Conservation (phyloP, 2,888 invertebrate species). For the Tethea ocularis region DNA sequence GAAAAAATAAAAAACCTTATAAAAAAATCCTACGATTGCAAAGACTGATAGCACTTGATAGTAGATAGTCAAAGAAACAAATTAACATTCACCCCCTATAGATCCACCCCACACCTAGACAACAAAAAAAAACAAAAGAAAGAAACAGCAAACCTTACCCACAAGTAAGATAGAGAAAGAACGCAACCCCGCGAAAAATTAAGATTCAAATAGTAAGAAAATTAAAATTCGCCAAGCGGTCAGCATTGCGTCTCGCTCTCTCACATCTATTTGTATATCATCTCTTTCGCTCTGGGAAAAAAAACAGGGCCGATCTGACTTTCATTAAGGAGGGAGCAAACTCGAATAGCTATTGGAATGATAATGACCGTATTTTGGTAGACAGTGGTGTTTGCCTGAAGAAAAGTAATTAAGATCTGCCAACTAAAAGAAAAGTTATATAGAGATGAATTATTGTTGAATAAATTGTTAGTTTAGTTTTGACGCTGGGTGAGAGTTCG, state of each 20-base stretch:
- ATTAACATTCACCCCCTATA: conserved; percentile 51
- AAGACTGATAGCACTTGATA: conserved; percentile 11
- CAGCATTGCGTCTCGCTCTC: conserved; percentile 57
- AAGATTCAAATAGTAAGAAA: conserved; percentile 84
- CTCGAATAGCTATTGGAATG: conserved; percentile 59
- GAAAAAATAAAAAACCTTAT: conserved; percentile 38
- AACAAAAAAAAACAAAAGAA: conserved; percentile 61
- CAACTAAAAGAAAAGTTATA: conserved; percentile 22
- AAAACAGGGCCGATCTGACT: conserved; percentile 60
- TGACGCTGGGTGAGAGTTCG: background rate
- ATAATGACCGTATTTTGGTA: conserved; percentile 57
- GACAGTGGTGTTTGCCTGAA: conserved; percentile 25
- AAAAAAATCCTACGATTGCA: conserved; percentile 7
- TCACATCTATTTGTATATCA: conserved; percentile 20
- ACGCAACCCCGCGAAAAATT: conserved; percentile 75
- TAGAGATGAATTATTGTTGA: conserved; percentile 6
- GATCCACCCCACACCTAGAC: conserved; percentile 43
- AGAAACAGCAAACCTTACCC: conserved; percentile 46
- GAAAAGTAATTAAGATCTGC: conserved; percentile 35
- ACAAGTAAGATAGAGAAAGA: conserved; percentile 49
- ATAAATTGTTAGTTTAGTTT: background rate
- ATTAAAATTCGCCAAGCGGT: conserved; percentile 82
- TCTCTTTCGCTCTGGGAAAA: conserved; percentile 54
- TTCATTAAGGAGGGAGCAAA: conserved; percentile 48
- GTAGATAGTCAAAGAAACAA: conserved; percentile 50